Percentiles rank a stretch among this genome's conserved stretches.
These are phyloP conservation scores for Caenorhabditis becei DNA, from an alignment of 2,888 invertebrate genomes.

Conservation along the genomic window DNA sequence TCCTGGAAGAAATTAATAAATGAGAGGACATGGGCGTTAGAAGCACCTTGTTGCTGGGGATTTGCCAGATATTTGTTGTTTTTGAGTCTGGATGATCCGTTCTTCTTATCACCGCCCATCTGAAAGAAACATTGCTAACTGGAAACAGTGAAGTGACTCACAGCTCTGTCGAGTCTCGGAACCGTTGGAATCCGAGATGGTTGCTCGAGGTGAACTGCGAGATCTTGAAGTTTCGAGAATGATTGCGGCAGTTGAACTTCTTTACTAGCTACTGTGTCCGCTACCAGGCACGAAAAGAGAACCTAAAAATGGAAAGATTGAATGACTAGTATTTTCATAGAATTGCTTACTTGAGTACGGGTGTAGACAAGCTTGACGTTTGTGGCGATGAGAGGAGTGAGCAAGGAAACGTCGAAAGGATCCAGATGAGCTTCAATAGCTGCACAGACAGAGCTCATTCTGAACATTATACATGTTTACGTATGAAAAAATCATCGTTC, in stretches of 20 bases:
- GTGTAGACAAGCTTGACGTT: conserved; percentile 66
- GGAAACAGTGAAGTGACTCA: background rate
- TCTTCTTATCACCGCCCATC: conserved; percentile 60
- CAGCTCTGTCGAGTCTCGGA: conserved; percentile 63
- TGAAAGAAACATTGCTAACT: conserved; percentile 38
- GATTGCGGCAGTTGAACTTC: conserved; percentile 60
- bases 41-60: conserved; percentile 55
- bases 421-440: conserved; percentile 64
- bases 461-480: conserved; percentile 5
- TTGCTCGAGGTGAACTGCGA: conserved; percentile 61
- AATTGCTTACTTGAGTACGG: conserved; percentile 61
- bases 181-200: conserved; percentile 64
- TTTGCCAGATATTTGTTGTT: conserved; percentile 68
- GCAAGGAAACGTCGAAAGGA: conserved; percentile 70
- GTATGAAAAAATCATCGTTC: background rate
- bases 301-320: conserved; percentile 25
- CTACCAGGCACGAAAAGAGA: conserved; percentile 54
- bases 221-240: conserved; percentile 58
- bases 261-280: conserved; percentile 62
- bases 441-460: conserved; percentile 32
- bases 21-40: background rate
- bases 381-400: conserved; percentile 64
- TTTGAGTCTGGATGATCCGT: conserved; percentile 46
- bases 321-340: background rate
- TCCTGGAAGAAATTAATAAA: conserved; percentile 26